Percentiles rank a stretch among this genome's conserved stretches.
phyloP scores from a whole-genome alignment of 2,888 invertebrate species.

The Iphiclides podalirius region DNA sequence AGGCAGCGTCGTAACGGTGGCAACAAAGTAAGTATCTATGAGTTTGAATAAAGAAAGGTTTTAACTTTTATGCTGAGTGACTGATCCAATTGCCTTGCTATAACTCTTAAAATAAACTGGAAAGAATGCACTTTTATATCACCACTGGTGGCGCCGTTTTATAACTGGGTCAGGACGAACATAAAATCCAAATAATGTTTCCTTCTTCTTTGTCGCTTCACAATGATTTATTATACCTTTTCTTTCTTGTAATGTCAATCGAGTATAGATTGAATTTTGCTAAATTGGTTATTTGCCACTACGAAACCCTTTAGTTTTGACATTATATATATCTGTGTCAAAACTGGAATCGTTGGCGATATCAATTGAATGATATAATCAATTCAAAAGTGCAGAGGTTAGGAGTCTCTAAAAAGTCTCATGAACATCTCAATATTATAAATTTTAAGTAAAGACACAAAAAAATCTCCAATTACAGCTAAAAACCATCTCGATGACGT shows the following conservation, averaged over 20 bases:
- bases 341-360: not conserved
- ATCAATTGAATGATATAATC: too few relatives aligned
- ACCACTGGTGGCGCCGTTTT: slow-evolving; percentile 1
- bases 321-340: not conserved
- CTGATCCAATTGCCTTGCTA: slow-evolving; percentile 1
- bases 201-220: slow-evolving; percentile 15
- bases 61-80: not conserved
- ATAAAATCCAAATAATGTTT: slow-evolving; percentile 9
- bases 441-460: too few relatives aligned
- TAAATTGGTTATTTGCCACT: too few relatives aligned
- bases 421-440: too few relatives aligned
- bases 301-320: too few relatives aligned
- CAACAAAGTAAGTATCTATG: not conserved
- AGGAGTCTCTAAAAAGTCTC: too few relatives aligned
- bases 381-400: too few relatives aligned
- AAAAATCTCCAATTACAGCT: too few relatives aligned
- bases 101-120: slow-evolving; percentile 10
- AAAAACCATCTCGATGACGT: too few relatives aligned
- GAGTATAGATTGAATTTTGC: not conserved
- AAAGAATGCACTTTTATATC: slow-evolving; percentile 17
- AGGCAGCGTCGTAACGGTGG: not conserved
- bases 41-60: not conserved
- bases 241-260: not conserved
- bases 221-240: slow-evolving; percentile 8
- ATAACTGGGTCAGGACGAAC: slow-evolving; percentile 18